A percentile compares a stretch with the other conserved stretches of the same genome.
These are phyloP conservation scores for Neuroscelio doddi DNA, from an alignment of 2,888 invertebrate genomes.

Conservation along the genomic window DNA sequence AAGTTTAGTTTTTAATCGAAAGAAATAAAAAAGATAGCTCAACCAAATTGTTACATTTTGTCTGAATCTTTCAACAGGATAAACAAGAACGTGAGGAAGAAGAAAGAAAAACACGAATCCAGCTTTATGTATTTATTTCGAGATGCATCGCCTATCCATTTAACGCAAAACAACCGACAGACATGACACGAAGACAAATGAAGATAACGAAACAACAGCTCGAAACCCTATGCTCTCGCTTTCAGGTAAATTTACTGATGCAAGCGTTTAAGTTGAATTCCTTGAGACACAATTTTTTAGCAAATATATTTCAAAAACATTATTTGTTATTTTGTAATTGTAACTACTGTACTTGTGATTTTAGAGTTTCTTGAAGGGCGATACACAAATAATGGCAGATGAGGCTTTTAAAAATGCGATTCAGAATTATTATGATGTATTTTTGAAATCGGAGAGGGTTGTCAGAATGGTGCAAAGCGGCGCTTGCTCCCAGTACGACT, in stretches of 20 bases:
- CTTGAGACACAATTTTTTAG: no score
- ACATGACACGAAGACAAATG: constrained; percentile 95
- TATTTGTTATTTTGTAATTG: no score
- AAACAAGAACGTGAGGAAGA: constrained; percentile 97
- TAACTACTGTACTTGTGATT: no score
- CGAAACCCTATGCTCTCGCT: constrained; percentile 93
- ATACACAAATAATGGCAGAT: constrained; percentile 98
- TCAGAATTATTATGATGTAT: constrained; percentile 95
- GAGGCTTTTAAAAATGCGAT: constrained; percentile 99
- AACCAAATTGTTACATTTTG: no score
- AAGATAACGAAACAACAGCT: constrained; percentile 97
- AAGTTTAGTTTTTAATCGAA: no score
- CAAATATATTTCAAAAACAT: no score
- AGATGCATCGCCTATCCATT: constrained; percentile 99
- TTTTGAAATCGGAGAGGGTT: constrained; percentile 96
- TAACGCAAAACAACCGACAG: constrained; percentile 99
- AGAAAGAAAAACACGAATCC: constrained; percentile 93
- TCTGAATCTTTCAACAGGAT: no score
- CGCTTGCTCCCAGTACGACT: constrained; percentile 98
- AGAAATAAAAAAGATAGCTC: no score
- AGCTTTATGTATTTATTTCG: constrained; percentile 98
- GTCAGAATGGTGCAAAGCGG: constrained; percentile 97
- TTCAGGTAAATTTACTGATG: constrained; percentile 81
- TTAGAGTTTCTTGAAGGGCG: constrained; percentile 97
- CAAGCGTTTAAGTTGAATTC: no score